Evolutionary conservation across 2,113 vertebrate species (phyloP).

Genomic region (Ciconia maguari): DNA sequence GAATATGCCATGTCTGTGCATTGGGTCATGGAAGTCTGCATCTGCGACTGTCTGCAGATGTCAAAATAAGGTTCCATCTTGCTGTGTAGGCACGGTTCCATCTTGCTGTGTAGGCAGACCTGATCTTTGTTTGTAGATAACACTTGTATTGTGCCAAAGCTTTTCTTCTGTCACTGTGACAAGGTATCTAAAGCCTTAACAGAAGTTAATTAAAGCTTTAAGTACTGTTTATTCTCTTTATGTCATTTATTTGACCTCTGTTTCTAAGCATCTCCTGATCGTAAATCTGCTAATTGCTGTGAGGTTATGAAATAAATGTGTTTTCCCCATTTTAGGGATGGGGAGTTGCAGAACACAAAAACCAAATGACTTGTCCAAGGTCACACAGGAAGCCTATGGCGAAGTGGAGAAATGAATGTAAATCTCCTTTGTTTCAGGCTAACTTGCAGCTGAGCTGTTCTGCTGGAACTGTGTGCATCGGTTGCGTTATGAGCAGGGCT

Average conservation of each 20-base stretch:
- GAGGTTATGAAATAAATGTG: not conserved
- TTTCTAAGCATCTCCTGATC: not conserved
- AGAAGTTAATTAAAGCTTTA: not conserved
- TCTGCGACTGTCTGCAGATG: not conserved
- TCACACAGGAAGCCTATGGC: not conserved
- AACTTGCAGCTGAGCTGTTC: slow-evolving; percentile 10
- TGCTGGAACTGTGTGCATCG: not conserved
- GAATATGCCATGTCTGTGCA: not conserved
- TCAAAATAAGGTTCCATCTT: not conserved
- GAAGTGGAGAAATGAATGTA: slow-evolving; percentile 3
- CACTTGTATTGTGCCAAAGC: not conserved
- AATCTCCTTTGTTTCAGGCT: slow-evolving; percentile 29
- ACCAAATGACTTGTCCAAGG: not conserved
- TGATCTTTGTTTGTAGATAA: not conserved
- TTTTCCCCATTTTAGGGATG: not conserved
- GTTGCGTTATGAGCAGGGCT: not conserved
- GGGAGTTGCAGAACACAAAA: not conserved
- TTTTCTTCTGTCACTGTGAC: not conserved
- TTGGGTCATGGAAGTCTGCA: not conserved
- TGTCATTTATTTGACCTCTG: not conserved
- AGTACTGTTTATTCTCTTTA: not conserved
- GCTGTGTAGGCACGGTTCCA: not conserved
- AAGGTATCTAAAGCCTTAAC: not conserved
- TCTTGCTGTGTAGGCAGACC: not conserved
- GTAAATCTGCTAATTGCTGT: not conserved